Evolutionary conservation across 2,797 vertebrate genomes (phyloP).

Genomic region (Luscinia luscinia): DNA sequence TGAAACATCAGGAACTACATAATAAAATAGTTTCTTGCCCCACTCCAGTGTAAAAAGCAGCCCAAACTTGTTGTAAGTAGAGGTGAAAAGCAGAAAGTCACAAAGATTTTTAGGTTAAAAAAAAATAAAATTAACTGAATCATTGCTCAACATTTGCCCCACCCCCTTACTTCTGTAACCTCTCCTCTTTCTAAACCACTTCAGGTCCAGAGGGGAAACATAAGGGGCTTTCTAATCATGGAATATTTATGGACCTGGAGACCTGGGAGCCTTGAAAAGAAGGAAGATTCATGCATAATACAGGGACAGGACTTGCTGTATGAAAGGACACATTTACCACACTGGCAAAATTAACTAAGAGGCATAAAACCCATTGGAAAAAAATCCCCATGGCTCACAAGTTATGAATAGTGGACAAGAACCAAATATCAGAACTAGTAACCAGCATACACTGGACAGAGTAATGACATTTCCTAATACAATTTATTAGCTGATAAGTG

Average conservation of each 20-base stretch:
- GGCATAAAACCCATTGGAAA: neutral
- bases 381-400: neutral
- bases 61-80: neutral
- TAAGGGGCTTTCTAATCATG: conserved; percentile 44
- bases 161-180: neutral
- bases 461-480: neutral
- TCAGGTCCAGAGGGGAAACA: conserved; percentile 13
- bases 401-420: neutral
- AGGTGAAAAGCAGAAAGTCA: neutral
- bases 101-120: neutral
- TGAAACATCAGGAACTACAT: neutral
- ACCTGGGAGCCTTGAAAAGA: conserved; percentile 32
- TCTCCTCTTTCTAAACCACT: neutral
- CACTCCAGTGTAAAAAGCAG: neutral
- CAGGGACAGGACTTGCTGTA: neutral
- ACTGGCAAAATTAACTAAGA: neutral
- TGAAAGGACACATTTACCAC: conserved; percentile 1
- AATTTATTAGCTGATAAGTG: neutral
- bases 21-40: neutral
- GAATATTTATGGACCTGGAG: conserved; percentile 62
- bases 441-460: neutral
- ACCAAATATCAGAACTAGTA: neutral
- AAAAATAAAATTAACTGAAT: neutral
- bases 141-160: neutral
- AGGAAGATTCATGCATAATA: conserved; percentile 61